Evolutionary conservation across 2,797 vertebrate species (phyloP).

Genomic region (Crenichthys baileyi): DNA sequence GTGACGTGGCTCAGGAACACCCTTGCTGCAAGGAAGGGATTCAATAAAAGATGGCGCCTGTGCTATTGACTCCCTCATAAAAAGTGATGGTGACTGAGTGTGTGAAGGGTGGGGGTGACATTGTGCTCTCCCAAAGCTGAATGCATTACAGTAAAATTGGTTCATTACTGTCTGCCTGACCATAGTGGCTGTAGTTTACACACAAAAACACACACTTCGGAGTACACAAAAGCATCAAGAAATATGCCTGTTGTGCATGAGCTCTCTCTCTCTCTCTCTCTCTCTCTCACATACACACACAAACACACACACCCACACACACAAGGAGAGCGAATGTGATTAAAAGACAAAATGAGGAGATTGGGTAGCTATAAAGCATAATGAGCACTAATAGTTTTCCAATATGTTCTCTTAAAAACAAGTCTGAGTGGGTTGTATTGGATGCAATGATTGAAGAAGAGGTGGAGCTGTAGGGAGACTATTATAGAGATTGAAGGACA

Average conservation of each 20-base stretch:
- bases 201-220: not conserved
- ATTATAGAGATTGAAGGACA: conserved; percentile 14
- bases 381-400: conserved; percentile 81
- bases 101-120: conserved; percentile 1
- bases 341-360: conserved; percentile 65
- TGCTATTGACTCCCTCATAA: conserved; percentile 63
- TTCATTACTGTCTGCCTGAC: conserved; percentile 63
- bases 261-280: no score
- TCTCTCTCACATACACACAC: conserved; percentile 15
- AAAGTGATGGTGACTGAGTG: conserved; percentile 28
- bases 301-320: conserved; percentile 19
- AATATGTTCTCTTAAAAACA: conserved; percentile 74
- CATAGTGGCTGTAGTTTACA: conserved; percentile 6
- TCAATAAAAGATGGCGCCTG: conserved; percentile 66
- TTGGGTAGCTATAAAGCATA: conserved; percentile 73
- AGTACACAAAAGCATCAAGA: not conserved
- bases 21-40: conserved; percentile 46
- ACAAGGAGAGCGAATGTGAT: conserved; percentile 61
- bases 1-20: conserved; percentile 41
- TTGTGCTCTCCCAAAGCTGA: conserved; percentile 36
- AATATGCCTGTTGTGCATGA: not conserved
- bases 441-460: conserved; percentile 13
- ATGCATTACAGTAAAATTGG: conserved; percentile 64
- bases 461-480: not conserved
- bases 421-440: conserved; percentile 65